Evolutionary conservation across 1,140 invertebrate genomes (phyloP).

Genomic region (Caenorhabditis briggsae): DNA sequence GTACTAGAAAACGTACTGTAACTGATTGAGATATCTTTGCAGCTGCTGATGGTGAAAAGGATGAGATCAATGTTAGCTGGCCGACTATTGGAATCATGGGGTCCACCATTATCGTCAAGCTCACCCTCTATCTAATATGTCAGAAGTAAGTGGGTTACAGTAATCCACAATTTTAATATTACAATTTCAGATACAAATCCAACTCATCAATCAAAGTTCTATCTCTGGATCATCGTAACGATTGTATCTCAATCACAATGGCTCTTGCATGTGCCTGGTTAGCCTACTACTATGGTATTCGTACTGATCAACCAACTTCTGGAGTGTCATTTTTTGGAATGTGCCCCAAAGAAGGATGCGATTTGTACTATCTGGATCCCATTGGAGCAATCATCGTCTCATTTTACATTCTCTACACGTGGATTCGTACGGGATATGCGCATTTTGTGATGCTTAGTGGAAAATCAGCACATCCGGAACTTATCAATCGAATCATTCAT

Average conservation of each 20-base stretch:
- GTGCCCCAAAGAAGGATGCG: conserved; percentile 61
- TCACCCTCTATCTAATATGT: conserved; percentile 78
- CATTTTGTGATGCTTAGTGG: conserved; percentile 74
- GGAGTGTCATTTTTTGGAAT: not conserved
- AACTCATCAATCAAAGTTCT: conserved; percentile 78
- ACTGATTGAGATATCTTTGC: not conserved
- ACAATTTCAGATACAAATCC: conserved; percentile 66
- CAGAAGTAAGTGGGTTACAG: conserved; percentile 63
- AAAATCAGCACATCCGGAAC: conserved; percentile 69
- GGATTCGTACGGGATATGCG: conserved; percentile 73
- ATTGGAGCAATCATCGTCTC: conserved; percentile 80
- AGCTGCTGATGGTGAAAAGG: not conserved
- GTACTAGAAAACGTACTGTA: too few species aligned
- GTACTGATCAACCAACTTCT: not conserved
- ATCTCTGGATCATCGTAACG: conserved; percentile 80
- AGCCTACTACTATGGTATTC: conserved; percentile 60
- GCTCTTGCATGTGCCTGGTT: conserved; percentile 76
- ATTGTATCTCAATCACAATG: conserved; percentile 79
- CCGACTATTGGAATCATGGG: conserved; percentile 78
- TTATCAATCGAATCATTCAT: conserved; percentile 68
- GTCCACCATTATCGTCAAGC: conserved; percentile 79
- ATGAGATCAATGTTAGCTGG: conserved; percentile 14
- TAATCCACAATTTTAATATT: not conserved
- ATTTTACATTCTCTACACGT: conserved; percentile 78
- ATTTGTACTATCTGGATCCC: conserved; percentile 79